Evolutionary conservation across 2,113 vertebrate genomes (phyloP), one percentile per base, ranked within the genome.

Genomic region (Galemys pyrenaicus): DNA sequence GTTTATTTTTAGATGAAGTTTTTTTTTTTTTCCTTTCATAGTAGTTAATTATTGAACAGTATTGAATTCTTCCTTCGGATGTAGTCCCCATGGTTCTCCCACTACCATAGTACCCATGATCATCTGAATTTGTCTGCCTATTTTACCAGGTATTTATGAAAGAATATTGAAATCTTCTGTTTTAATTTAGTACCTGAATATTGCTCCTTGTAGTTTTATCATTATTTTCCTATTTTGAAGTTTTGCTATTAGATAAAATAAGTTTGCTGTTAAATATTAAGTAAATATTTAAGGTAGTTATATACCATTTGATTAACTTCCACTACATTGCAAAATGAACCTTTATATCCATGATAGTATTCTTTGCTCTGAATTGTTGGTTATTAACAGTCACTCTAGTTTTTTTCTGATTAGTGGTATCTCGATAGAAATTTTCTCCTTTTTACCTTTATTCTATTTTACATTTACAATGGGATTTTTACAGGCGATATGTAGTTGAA

Each of bases 381-480:
- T 24, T 87, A 75, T 60, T 56, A 49, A 67, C 49, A 65, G 22
- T 24, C 9, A 58, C 67, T 80, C 17, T 44, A 54, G 49, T 13
- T 86, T 85, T 74, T 17, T 75, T 9, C 83, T 68, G 11, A 74
- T 56, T 41, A 64, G 30, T 87, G 46, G 30, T 19, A 67, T 56
- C 39, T 28, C 37, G 7, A 41, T 41, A 51, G 2, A 51, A 81
- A 49, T 49, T 80, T 81, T 6, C 39, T 4, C 30, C 54, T 85
- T 75, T 62, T 84, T 71, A n/a, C n/a, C n/a, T 64, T 5, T 92
- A 68, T 68, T 86, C 86, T 90, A 80, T 28, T 68, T 30, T 86
- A 46, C 80, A 37, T 37, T 85, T 4, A 65, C 51, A 51, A 12
- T 80, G 6, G 15, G 22, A 80, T 74, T 85, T 6, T 68, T 49